Base-by-base conservation (phyloP, 1,140 invertebrate species). In the Ruditapes philippinarum region DNA sequence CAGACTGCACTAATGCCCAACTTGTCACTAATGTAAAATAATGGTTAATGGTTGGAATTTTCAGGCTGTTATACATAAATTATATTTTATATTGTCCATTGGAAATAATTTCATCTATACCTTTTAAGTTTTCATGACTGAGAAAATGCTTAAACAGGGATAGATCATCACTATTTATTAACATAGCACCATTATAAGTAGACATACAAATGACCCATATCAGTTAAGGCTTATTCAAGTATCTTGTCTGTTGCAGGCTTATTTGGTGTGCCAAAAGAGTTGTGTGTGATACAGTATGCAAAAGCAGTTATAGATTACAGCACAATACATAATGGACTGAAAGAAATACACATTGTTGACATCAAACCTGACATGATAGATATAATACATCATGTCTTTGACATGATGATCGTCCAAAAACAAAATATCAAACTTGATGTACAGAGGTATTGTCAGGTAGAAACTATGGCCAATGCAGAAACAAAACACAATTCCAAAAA, bases 301-400 rank as follows among this genome's bases (percentile, higher is more conserved):
- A 60, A 33, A 9, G 79, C 79, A n/a, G n/a, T 81, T 19, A 38
- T 81, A 33, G n/a, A 60, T 11, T 81, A 38, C 33, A 65, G 14
- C 28, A 22, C 7, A 33, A 40, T 0, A 14, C 17, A 25, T n/a
- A 14, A 11, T n/a, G 5, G 14, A 45, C 54, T 81, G 57, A 38
- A 81, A 40, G 79, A 81, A 81, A 40, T 81, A 3, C 79, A 81
- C 51, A 62, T 81, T 25, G 57, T 81, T 19, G 57, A 81, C 57
- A 12, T 31, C 1, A 25, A 54, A 22, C 49, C 42, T 22, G 45
- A 9, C 0, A 79, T 79, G 12, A 22, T 79, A 7, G 17, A 51
- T 17, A 57, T 54, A n/a, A 79, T 79, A 22, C 45, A 79, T 19
- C 31, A 31, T 36, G 11, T 31, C 51, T 79, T 79, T 31, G 31